Percentiles rank a stretch among this genome's conserved stretches.
Conservation (phyloP, 1,140 invertebrate genomes). For the Brachionus rubens region DNA sequence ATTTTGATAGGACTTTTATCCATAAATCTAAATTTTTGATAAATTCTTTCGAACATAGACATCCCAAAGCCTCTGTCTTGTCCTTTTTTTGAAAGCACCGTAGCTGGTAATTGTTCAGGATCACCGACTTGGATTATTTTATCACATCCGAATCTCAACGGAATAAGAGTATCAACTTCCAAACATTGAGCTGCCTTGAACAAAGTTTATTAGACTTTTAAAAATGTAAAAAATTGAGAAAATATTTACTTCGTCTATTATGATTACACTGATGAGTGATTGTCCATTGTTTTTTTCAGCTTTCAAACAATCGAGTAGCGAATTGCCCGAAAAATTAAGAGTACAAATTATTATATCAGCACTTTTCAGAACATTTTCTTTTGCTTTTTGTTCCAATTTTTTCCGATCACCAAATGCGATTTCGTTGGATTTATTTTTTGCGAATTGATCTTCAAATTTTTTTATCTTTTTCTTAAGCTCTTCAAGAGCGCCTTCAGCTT, state of each 20-base stretch:
- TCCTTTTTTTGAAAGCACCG: background rate
- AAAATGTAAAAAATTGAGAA: background rate
- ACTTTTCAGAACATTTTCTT: background rate
- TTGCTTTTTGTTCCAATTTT: slow-evolving; percentile 12
- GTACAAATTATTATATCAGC: slow-evolving; percentile 21
- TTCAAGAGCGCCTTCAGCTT: background rate
- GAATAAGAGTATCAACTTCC: slow-evolving; percentile 35
- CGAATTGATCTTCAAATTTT: slow-evolving; percentile 19
- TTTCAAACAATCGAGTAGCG: background rate
- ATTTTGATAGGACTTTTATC: slow-evolving; percentile 6
- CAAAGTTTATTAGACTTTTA: background rate
- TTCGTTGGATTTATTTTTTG: background rate
- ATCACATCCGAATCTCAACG: background rate
- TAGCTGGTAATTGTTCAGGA: slow-evolving; percentile 40
- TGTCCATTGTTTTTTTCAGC: background rate
- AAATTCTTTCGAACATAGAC: slow-evolving; percentile 20
- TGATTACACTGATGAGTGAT: background rate
- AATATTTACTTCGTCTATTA: background rate
- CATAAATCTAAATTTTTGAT: background rate
- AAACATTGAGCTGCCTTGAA: slow-evolving; percentile 30
- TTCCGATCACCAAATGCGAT: background rate
- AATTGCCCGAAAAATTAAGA: slow-evolving; percentile 6
- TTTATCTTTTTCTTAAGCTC: slow-evolving; percentile 21
- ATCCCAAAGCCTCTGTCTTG: background rate
- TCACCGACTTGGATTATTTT: slow-evolving; percentile 36